These are phyloP conservation scores for Bombus huntii DNA, from an alignment of 1,140 invertebrate genomes.

Conservation along the genomic window DNA sequence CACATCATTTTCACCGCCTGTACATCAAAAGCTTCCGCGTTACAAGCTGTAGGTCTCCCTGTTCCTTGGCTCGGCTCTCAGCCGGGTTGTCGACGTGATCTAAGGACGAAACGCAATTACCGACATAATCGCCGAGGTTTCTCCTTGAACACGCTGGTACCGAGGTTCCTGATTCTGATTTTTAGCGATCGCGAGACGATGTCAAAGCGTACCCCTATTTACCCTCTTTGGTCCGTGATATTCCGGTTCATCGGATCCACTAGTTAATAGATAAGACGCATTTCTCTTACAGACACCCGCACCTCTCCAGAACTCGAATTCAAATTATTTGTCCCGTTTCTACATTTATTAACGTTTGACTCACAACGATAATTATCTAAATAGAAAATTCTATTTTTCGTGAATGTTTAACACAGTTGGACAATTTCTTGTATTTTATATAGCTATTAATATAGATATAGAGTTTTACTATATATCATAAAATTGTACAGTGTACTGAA, in stretches of 20 bases:
- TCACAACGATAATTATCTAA: too few relatives aligned
- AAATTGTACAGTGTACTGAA: too few relatives aligned
- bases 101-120: conserved; percentile 62
- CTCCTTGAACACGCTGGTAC: conserved; percentile 48
- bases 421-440: too few relatives aligned
- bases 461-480: too few relatives aligned
- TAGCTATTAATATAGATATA: too few relatives aligned
- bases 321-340: not conserved
- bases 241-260: conserved; percentile 60
- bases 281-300: conserved; percentile 49
- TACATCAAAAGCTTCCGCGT: not conserved
- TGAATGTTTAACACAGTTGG: too few relatives aligned
- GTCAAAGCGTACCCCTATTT: conserved; percentile 68
- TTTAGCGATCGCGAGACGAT: conserved; percentile 56
- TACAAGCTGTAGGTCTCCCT: not conserved
- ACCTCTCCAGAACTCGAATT: conserved; percentile 28
- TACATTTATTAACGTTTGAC: not conserved
- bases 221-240: conserved; percentile 46
- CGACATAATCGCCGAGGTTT: conserved; percentile 48
- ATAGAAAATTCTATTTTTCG: too few relatives aligned
- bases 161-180: conserved; percentile 50
- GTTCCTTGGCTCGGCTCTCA: not conserved
- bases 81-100: conserved; percentile 25
- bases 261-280: conserved; percentile 54
- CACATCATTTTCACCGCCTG: not conserved